Evolutionary conservation across 2,113 vertebrate genomes (phyloP).

Genomic region (Glaucidium brasilianum): DNA sequence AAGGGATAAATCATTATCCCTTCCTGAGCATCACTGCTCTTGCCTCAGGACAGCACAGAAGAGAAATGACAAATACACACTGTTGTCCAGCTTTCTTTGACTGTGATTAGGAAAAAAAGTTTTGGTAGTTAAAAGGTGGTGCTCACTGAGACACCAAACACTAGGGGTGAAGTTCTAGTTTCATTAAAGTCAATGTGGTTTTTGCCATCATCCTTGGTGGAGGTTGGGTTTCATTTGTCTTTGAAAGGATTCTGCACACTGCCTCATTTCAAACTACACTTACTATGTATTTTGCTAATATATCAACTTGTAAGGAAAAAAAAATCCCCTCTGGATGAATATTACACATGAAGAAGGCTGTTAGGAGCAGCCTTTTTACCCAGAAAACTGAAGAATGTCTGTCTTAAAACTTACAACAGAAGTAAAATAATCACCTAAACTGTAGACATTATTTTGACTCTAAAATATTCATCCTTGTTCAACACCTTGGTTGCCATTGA

Average conservation of each 20-base stretch:
- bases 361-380: not conserved
- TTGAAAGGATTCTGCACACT: not conserved
- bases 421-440: not conserved
- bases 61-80: not conserved
- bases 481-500: not conserved
- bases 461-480: not conserved
- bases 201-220: not conserved
- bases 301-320: not conserved
- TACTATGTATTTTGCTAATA: not conserved
- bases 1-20: not conserved
- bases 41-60: not conserved
- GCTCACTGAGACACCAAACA: not conserved
- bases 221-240: not conserved
- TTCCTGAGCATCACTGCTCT: not conserved
- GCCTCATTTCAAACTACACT: not conserved
- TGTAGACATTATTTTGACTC: not conserved
- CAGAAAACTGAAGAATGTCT: not conserved
- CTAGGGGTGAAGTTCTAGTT: not conserved
- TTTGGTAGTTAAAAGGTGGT: not conserved
- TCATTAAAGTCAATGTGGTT: not conserved
- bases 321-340: not conserved
- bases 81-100: not conserved
- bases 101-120: not conserved
- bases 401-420: not conserved
- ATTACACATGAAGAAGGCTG: not conserved